Evolutionary conservation across 2,113 vertebrate species (phyloP).

Genomic region (Calypte anna): DNA sequence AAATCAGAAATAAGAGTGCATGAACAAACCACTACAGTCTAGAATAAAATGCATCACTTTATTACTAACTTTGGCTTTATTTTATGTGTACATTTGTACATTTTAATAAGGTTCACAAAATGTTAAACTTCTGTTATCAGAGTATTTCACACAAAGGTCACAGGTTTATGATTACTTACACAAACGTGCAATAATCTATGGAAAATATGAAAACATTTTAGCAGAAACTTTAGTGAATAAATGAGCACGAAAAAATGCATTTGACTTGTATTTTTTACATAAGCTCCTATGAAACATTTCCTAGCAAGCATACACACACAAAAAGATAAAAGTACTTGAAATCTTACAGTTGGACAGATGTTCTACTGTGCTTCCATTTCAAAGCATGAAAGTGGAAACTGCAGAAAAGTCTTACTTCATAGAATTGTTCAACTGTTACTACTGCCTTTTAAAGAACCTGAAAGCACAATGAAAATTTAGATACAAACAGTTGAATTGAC

Average conservation of each 20-base stretch:
- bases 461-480: not conserved
- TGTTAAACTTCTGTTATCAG: not conserved
- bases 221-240: conserved; percentile 52
- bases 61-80: conserved; percentile 24
- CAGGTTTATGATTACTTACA: conserved; percentile 44
- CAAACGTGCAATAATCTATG: conserved; percentile 62
- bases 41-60: not conserved
- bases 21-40: not conserved
- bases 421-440: conserved; percentile 67
- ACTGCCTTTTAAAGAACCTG: conserved; percentile 67
- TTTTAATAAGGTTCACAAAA: not conserved
- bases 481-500: conserved; percentile 26
- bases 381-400: conserved; percentile 20
- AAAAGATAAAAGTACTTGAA: conserved; percentile 21
- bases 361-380: conserved; percentile 12
- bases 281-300: conserved; percentile 11
- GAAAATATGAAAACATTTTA: conserved; percentile 62
- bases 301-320: not conserved
- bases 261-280: conserved; percentile 22
- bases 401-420: conserved; percentile 35
- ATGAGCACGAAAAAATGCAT: not conserved
- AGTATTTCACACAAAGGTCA: not conserved
- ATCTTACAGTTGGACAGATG: conserved; percentile 9
- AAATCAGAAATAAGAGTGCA: not conserved
- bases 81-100: conserved; percentile 6